A percentile compares a stretch with the other conserved stretches of the same genome.
These are phyloP conservation scores for Yponomeuta cagnagella DNA, from an alignment of 2,888 invertebrate genomes.

Conservation along the genomic window DNA sequence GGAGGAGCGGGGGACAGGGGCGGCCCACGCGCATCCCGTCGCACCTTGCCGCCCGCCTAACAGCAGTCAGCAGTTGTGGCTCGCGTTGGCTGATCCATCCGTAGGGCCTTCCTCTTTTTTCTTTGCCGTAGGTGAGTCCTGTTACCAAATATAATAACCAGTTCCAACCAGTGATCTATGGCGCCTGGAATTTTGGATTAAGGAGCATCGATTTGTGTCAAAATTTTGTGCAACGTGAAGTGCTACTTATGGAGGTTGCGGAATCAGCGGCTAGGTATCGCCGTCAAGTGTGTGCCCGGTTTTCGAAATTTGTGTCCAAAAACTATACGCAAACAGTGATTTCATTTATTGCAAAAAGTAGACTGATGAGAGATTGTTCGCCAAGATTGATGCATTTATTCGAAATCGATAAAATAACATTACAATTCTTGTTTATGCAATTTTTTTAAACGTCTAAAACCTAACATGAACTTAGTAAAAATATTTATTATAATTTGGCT, in stretches of 20 bases:
- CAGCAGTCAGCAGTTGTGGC: conserved; percentile 73
- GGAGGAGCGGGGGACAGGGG: conserved; percentile 26
- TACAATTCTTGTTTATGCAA: too few relatives aligned
- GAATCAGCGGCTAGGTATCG: background rate
- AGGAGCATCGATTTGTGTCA: conserved; percentile 36
- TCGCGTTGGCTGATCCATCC: conserved; percentile 80
- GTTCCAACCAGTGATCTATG: background rate
- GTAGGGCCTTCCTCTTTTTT: conserved; percentile 71
- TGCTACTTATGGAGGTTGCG: background rate
- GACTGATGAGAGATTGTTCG: too few relatives aligned
- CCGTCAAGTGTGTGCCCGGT: conserved; percentile 10
- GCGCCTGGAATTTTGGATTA: conserved; percentile 12
- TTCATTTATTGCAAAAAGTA: too few relatives aligned
- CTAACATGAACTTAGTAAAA: too few relatives aligned
- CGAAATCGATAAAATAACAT: too few relatives aligned
- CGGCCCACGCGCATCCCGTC: conserved; percentile 41
- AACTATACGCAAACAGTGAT: too few relatives aligned
- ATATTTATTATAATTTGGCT: too few relatives aligned
- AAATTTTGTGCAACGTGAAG: conserved; percentile 22
- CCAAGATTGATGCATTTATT: too few relatives aligned
- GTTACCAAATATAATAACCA: conserved; percentile 19
- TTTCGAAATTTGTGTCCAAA: background rate
- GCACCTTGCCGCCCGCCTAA: conserved; percentile 69
- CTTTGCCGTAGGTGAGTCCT: conserved; percentile 69
- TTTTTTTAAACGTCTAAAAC: too few relatives aligned